Conservation (phyloP, 2,797 vertebrate genomes). For the Erethizon dorsatum region DNA sequence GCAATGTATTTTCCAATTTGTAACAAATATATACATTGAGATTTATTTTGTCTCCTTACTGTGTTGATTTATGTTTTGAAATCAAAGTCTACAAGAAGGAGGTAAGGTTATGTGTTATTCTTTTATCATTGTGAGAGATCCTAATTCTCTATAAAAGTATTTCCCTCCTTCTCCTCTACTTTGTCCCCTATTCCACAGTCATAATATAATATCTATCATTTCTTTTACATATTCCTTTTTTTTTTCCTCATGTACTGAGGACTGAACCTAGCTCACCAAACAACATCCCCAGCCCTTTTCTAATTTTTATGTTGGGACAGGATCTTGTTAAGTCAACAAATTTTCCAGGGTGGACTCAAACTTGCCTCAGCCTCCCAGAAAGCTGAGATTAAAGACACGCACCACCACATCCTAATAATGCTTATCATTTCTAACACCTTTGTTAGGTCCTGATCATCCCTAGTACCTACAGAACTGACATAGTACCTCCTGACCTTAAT, state of each 20-base stretch:
- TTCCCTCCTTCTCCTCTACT: background rate
- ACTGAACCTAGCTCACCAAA: no score
- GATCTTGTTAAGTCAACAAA: background rate
- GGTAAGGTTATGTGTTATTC: background rate
- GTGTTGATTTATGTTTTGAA: background rate
- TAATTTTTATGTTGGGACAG: background rate
- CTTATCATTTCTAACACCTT: background rate
- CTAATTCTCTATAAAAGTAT: background rate
- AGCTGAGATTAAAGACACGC: background rate
- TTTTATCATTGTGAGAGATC: background rate
- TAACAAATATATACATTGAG: background rate
- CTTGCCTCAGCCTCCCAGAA: background rate
- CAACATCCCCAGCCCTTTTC: background rate
- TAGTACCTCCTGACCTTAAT: background rate
- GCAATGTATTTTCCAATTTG: background rate
- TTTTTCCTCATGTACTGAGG: background rate
- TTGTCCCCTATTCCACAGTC: background rate
- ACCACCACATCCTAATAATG: background rate
- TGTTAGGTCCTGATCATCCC: background rate
- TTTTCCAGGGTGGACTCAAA: background rate
- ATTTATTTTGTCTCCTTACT: slow-evolving; percentile 29
- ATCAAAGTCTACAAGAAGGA: background rate
- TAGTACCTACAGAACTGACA: background rate
- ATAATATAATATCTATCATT: background rate
- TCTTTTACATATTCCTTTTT: background rate